Percentiles rank a stretch among this genome's conserved stretches.
These are phyloP conservation scores for Poeciliopsis retropinna DNA, from an alignment of 2,113 vertebrate species.

Conservation along the genomic window DNA sequence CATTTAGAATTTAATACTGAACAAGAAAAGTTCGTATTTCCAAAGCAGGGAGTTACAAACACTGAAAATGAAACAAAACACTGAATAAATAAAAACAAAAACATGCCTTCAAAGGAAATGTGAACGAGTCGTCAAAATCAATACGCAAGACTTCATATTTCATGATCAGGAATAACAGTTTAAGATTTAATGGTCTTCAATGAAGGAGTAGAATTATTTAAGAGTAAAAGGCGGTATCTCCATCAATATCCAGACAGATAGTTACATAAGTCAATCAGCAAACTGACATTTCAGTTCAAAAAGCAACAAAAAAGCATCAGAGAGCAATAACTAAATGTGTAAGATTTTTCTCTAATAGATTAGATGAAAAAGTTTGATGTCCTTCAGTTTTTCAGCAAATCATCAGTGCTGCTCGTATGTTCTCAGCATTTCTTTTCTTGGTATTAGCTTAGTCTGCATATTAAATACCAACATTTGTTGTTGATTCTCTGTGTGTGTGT, in stretches of 20 bases:
- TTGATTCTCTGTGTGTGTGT: slow-evolving; percentile 17
- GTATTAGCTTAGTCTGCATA: slow-evolving; percentile 15
- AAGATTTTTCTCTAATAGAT: slow-evolving; percentile 38
- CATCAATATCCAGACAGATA: slow-evolving; percentile 17
- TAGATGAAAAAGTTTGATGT: slow-evolving; percentile 36
- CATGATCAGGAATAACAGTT: neutral
- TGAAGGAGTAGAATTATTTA: slow-evolving; percentile 14
- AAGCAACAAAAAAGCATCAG: slow-evolving; percentile 4
- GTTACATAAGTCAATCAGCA: slow-evolving; percentile 2
- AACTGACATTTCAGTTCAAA: slow-evolving; percentile 7
- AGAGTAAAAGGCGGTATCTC: slow-evolving; percentile 2
- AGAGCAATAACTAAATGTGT: slow-evolving; percentile 45
- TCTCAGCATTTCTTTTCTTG: slow-evolving; percentile 3
- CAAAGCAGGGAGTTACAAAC: neutral
- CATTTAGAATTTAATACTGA: no score
- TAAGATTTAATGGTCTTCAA: slow-evolving; percentile 6
- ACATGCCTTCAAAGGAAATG: neutral
- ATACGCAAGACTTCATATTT: neutral
- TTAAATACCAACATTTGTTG: slow-evolving; percentile 45
- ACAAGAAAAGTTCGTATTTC: no score
- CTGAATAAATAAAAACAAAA: slow-evolving; percentile 1
- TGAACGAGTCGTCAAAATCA: slow-evolving; percentile 16
- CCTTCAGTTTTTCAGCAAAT: slow-evolving; percentile 1
- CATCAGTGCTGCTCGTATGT: slow-evolving; percentile 14
- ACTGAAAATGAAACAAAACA: neutral